phyloP scores from a whole-genome alignment of 1,140 invertebrate genomes.

The Drosophila kohkoa region DNA sequence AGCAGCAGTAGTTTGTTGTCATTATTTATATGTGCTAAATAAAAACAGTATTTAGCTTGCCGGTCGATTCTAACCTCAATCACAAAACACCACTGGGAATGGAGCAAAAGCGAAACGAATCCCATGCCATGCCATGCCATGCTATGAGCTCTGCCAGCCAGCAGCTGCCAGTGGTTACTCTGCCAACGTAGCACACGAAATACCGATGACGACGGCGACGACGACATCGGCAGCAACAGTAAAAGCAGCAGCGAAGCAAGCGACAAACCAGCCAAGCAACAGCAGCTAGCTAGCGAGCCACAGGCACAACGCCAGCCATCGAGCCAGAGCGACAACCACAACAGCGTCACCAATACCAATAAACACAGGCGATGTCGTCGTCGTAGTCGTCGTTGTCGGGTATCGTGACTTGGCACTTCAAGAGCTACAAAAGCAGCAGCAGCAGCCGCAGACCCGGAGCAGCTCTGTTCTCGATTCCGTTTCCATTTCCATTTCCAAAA shows the following conservation, averaged over 20 bases:
- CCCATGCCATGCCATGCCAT: slow-evolving; percentile 25
- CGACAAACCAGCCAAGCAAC: slow-evolving; percentile 55
- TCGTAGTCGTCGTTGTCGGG: slow-evolving; percentile 38
- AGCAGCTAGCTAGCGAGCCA: slow-evolving; percentile 43
- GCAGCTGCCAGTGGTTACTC: slow-evolving; percentile 22
- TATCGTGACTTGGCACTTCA: slow-evolving; percentile 63
- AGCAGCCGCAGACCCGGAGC: slow-evolving; percentile 35
- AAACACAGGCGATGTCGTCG: slow-evolving; percentile 33
- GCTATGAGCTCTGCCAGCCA: too few species aligned
- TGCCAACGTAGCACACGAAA: slow-evolving; percentile 50
- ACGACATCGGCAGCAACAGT: slow-evolving; percentile 10
- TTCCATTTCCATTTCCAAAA: slow-evolving; percentile 25
- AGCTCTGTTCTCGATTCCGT: slow-evolving; percentile 29
- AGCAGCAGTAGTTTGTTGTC: slow-evolving; percentile 39
- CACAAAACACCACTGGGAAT: background rate
- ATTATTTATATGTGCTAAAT: slow-evolving; percentile 26
- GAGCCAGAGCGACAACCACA: slow-evolving; percentile 48
- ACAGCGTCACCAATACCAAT: slow-evolving; percentile 62
- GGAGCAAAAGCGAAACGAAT: slow-evolving; percentile 24
- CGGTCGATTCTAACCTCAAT: slow-evolving; percentile 49
- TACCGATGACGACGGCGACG: slow-evolving; percentile 36
- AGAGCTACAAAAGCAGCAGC: slow-evolving; percentile 33
- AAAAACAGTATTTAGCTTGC: slow-evolving; percentile 9
- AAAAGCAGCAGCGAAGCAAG: slow-evolving; percentile 28
- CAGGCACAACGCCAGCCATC: slow-evolving; percentile 29